phyloP scores from a whole-genome alignment of 2,797 vertebrate genomes.

The Argya squamiceps region DNA sequence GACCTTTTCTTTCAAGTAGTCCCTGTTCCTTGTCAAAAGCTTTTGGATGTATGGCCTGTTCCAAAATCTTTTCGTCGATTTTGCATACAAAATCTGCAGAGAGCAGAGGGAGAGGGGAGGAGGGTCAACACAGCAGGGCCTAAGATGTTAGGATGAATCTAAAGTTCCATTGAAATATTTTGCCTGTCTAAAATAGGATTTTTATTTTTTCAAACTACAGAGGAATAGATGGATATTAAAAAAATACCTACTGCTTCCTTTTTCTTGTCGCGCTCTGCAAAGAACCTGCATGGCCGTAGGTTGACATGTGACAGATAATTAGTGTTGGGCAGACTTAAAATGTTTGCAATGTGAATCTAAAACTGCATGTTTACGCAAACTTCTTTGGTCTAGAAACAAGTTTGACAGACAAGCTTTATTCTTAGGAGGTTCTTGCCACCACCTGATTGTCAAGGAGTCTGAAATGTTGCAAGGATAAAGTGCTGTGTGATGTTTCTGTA shows the following conservation, averaged over 20 bases:
- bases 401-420: constrained; percentile 9
- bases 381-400: neutral
- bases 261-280: constrained; percentile 19
- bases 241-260: constrained; percentile 49
- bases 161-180: constrained; percentile 53
- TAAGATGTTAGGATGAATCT: constrained; percentile 50
- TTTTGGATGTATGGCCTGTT: constrained; percentile 28
- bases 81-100: constrained; percentile 39
- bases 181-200: constrained; percentile 40
- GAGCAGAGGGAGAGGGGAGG: constrained; percentile 30
- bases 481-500: constrained; percentile 24
- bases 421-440: neutral
- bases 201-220: constrained; percentile 41
- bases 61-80: constrained; percentile 31
- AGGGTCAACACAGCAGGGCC: constrained; percentile 38
- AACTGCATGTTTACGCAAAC: neutral
- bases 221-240: constrained; percentile 36
- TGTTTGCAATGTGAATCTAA: neutral
- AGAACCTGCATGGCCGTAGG: neutral
- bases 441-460: neutral
- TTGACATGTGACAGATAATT: constrained; percentile 6
- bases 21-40: constrained; percentile 52
- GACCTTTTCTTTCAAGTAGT: constrained; percentile 55
- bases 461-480: constrained; percentile 18
- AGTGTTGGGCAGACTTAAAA: neutral